Base-by-base conservation (phyloP, 2,888 invertebrate species). In the Leucoma salicis region DNA sequence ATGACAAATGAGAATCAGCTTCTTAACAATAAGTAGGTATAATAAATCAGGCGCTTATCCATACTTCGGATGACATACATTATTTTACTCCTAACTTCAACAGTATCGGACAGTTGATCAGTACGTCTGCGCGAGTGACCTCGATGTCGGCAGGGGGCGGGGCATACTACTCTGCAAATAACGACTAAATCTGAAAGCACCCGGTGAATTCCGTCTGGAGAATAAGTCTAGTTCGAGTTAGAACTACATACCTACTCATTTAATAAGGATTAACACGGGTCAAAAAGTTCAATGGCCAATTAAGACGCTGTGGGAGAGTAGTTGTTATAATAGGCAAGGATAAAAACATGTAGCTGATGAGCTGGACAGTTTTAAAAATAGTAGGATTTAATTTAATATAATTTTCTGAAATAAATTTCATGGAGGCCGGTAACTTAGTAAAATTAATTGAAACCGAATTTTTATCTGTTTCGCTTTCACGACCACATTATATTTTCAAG, bases 101-200 rank as follows among this genome's bases (percentile, higher is more conserved):
- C 57, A 63, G 53, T 65, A 61, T 70, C 63, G 57, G 65, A 59
- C 64, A 62, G 66, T 63, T 58, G 62, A 66, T 63, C 64, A 60
- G 63, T 67, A 71, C 66, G 69, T 71, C 70, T 70, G 70, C 75
- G 78, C 78, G 68, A 60, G 59, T 78, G 77, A 74, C 79, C 77
- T 76, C 74, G 71, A 70, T 75, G 70, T 66, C 65, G 58, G 58
- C 59, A 66, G 73, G 73, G 72, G 70, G 77, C 66, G 77, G 71
- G 70, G 69, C 68, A 49, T 46, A 46, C 53, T 37, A 51, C 54
- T 66, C 69, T 67, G 66, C 73, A 68, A 69, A 72, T 69, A 74
- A 65, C 59, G 60, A 64, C 60, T 49, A 51, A 58, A 63, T 67
- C 56, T 47, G 42, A 56, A 60, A 65, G 51, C 60, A 64, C 59